Evolutionary conservation across 1,140 invertebrate species (phyloP), one percentile per base, ranked within the genome.

Genomic region (Habropoda laboriosa): DNA sequence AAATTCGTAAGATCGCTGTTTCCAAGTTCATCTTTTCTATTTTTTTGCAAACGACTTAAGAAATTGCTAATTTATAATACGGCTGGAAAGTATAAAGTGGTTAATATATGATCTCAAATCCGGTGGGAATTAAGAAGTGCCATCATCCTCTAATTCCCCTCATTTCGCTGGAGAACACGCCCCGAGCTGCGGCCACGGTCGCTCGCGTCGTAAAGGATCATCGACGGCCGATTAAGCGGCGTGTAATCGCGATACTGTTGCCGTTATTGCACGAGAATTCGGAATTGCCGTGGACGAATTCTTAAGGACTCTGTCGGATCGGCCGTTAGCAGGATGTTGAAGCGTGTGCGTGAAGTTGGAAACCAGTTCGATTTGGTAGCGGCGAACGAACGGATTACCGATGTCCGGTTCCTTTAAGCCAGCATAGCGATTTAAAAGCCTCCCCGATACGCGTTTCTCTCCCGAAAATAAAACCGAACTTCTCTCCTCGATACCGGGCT

Each of bases 361-460:
- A 84, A 85, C 72, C 82, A 84, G 72, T 85, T 77, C 78, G 72
- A 80, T 85, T 85, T 76, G 71, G 77, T 72, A 78, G 66, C 60
- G 45, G 60, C 76, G 58, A 71, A 47, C 61, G 42, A 53, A 53
- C 72, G 83, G 81, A 84, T 85, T 85, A 85, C 55, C 60, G 42
- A 84, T 81, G 82, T 80, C 67, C 67, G 67, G 72, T 84, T 85
- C 79, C 81, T 85, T n/a, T 70, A 77, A 81, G 72, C 42, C 47
- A 58, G 32, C 57, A 27, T 24, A 27, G 35, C 82, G 83, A 85
- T 86, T 86, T 86, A 85, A 86, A 86, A 81, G 73, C 79, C 73
- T 40, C 49, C 60, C 57, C 55, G 51, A 42, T 72, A 47, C 45
- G 66, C 66, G 71, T 42, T n/a, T 30, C 63, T 72, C 13, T 51